phyloP scores from a whole-genome alignment of 2,113 vertebrate genomes.

The Xyrauchen texanus region DNA sequence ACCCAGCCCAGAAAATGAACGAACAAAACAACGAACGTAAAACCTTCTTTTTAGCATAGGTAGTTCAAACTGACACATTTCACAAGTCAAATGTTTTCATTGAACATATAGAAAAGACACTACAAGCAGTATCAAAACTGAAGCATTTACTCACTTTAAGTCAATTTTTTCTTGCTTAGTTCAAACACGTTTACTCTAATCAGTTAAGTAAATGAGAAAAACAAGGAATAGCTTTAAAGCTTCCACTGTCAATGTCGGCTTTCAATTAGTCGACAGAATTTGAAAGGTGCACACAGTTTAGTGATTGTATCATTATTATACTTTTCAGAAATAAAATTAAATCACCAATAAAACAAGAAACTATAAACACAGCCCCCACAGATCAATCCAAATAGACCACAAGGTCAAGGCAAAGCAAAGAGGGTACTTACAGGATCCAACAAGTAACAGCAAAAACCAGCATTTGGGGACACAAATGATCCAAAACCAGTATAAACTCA shows the following conservation, averaged over 20 bases:
- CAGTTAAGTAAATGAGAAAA: not conserved
- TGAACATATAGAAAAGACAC: conserved; percentile 30
- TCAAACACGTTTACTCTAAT: not conserved
- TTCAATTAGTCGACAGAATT: not conserved
- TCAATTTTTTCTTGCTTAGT: not conserved
- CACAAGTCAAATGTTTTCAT: not conserved
- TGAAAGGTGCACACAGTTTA: conserved; percentile 40
- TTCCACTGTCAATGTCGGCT: not conserved
- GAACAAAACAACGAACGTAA: too few relatives aligned
- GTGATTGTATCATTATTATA: conserved; percentile 22
- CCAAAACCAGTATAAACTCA: conserved; percentile 25
- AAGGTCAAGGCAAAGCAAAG: conserved; percentile 42
- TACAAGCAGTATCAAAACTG: conserved; percentile 31
- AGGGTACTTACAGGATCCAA: conserved; percentile 30
- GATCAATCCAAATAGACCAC: conserved; percentile 9
- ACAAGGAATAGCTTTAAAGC: conserved; percentile 34
- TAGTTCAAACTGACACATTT: not conserved
- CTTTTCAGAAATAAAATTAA: not conserved
- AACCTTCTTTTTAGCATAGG: conserved; percentile 2
- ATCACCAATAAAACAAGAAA: not conserved
- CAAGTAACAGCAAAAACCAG: conserved; percentile 27
- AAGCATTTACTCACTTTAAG: not conserved
- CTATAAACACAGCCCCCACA: too few relatives aligned
- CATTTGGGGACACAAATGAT: not conserved
- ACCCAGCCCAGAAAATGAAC: too few relatives aligned